phyloP scores from a whole-genome alignment of 2,888 invertebrate genomes.

The Dorcus parallelipipedus region DNA sequence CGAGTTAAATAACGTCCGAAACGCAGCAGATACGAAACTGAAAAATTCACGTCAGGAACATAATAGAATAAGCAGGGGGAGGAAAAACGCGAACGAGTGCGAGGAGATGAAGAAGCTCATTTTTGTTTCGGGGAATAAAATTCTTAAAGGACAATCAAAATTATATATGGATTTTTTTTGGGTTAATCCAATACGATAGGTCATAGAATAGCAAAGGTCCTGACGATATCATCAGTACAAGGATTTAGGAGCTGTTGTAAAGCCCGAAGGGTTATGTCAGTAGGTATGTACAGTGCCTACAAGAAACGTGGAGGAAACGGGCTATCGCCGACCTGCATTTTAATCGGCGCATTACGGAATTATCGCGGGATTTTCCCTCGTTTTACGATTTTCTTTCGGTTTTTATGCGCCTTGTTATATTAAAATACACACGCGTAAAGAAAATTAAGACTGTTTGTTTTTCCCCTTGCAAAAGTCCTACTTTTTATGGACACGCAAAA shows the following conservation, averaged over 20 bases:
- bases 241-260: slow-evolving; percentile 33
- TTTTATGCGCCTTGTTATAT: background rate
- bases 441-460: too few species aligned
- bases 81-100: too few species aligned
- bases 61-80: too few species aligned
- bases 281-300: slow-evolving; percentile 24
- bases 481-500: background rate
- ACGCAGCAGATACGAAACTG: too few species aligned
- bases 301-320: background rate
- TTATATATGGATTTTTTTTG: slow-evolving; percentile 19
- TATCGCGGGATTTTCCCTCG: slow-evolving; percentile 15
- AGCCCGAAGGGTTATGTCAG: slow-evolving; percentile 33
- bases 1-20: too few species aligned
- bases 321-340: slow-evolving; percentile 32
- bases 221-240: slow-evolving; percentile 35
- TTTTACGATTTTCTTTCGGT: slow-evolving; percentile 14
- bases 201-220: slow-evolving; percentile 29
- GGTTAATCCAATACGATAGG: slow-evolving; percentile 13
- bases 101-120: too few species aligned
- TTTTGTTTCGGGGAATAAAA: too few species aligned
- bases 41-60: too few species aligned
- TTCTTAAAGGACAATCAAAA: too few species aligned
- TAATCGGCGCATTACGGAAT: slow-evolving; percentile 32
- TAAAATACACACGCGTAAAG: background rate
- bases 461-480: too few species aligned